Conservation (phyloP, 1,140 invertebrate species). For the Calycopis cecrops region DNA sequence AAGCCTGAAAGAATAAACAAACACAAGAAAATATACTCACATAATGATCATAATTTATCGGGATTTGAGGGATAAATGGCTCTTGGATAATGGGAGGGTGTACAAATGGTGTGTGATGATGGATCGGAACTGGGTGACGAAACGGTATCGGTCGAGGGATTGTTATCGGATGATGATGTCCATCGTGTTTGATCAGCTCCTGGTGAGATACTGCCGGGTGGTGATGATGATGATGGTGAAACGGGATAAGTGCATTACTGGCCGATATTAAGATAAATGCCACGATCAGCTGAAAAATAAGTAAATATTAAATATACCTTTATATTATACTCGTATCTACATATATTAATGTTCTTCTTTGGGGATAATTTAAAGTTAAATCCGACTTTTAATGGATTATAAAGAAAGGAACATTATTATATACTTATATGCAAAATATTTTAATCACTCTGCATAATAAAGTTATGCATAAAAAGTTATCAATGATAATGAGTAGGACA, state of each 20-base stretch:
- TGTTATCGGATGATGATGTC: slow-evolving; percentile 40
- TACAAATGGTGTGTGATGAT: slow-evolving; percentile 30
- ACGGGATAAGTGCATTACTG: slow-evolving; percentile 51
- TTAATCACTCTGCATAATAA: too few relatives aligned
- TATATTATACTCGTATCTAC: too few relatives aligned
- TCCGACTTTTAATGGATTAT: too few relatives aligned
- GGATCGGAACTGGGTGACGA: slow-evolving; percentile 39
- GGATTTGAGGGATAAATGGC: slow-evolving; percentile 32
- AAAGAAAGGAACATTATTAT: too few relatives aligned
- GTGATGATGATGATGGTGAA: slow-evolving; percentile 54
- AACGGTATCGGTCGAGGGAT: slow-evolving; percentile 35
- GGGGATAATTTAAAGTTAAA: too few relatives aligned
- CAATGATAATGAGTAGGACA: too few relatives aligned
- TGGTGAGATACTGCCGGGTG: slow-evolving; percentile 60
- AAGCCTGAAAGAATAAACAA: too few relatives aligned
- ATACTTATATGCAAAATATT: too few relatives aligned
- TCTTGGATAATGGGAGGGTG: slow-evolving; percentile 32
- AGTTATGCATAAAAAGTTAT: too few relatives aligned
- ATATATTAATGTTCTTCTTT: too few relatives aligned
- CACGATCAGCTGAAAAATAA: slow-evolving; percentile 39
- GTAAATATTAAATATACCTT: background rate
- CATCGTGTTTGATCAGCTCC: slow-evolving; percentile 48
- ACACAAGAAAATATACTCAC: slow-evolving; percentile 43
- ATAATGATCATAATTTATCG: slow-evolving; percentile 57
- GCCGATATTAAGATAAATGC: slow-evolving; percentile 41